These are phyloP conservation scores for Mustelus asterias DNA, from an alignment of 2,113 vertebrate genomes.

Conservation along the genomic window DNA sequence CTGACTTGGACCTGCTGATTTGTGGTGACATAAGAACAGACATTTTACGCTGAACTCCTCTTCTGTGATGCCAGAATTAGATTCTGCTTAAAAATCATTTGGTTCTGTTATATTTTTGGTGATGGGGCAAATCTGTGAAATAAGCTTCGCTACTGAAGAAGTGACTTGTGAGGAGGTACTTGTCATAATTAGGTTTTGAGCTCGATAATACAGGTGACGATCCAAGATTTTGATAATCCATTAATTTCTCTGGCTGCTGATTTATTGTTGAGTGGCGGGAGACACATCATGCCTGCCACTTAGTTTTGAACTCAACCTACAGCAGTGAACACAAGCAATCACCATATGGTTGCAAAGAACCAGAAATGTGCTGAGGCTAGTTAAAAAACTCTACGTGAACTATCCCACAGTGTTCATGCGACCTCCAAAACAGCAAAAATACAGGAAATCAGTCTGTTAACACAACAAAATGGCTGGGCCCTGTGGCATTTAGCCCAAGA, in stretches of 20 bases:
- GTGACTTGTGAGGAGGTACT: not conserved
- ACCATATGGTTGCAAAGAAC: not conserved
- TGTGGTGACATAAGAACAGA: not conserved
- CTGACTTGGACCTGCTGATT: not conserved
- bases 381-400: not conserved
- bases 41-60: not conserved
- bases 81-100: not conserved
- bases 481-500: not conserved
- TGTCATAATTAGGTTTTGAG: not conserved
- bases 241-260: not conserved
- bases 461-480: not conserved
- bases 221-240: not conserved
- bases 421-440: not conserved
- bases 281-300: not conserved
- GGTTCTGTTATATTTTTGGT: not conserved
- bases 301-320: not conserved
- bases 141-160: not conserved
- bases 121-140: not conserved
- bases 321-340: not conserved
- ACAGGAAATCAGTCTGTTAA: not conserved
- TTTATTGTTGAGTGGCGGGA: conserved; percentile 1
- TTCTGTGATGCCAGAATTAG: not conserved
- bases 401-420: not conserved
- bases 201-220: not conserved
- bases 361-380: not conserved